Evolutionary conservation across 92 coral and sea anemone species (phyloP).

Genomic region (Nematostella vectensis): DNA sequence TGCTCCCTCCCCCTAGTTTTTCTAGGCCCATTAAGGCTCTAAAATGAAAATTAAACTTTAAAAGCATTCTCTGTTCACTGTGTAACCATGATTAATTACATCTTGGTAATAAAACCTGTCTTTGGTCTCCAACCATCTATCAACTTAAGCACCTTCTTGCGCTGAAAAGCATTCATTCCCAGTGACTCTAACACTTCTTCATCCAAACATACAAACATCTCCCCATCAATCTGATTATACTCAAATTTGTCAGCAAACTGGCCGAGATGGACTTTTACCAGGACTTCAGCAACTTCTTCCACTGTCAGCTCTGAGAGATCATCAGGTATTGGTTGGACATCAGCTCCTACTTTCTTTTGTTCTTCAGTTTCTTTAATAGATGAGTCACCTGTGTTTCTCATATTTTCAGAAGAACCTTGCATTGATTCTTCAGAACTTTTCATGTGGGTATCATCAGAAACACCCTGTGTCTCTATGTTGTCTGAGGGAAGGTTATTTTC

Average conservation of each 20-base stretch:
- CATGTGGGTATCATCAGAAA: neutral
- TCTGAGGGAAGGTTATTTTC: neutral
- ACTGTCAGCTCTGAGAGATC: slow-evolving; percentile 40
- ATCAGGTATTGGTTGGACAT: slow-evolving; percentile 7
- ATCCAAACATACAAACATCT: slow-evolving; percentile 51
- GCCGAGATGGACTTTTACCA: slow-evolving; percentile 50
- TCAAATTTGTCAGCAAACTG: slow-evolving; percentile 51
- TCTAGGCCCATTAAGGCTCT: no score
- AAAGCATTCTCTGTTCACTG: no score
- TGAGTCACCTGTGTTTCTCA: neutral
- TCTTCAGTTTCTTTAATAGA: neutral
- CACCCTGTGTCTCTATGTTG: neutral
- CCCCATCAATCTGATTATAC: slow-evolving; percentile 70
- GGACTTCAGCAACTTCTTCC: slow-evolving; percentile 58
- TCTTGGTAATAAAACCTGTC: neutral
- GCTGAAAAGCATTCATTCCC: slow-evolving; percentile 71
- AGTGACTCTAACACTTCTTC: slow-evolving; percentile 60
- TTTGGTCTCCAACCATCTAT: slow-evolving; percentile 92
- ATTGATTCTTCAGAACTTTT: neutral
- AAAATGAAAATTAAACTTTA: no score
- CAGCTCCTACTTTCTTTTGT: neutral
- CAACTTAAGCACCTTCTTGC: slow-evolving; percentile 65
- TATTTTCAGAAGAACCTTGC: neutral
- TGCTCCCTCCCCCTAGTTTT: no score
- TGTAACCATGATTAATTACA: neutral